Conservation (phyloP, 2,113 vertebrate genomes). For the Uria lomvia region DNA sequence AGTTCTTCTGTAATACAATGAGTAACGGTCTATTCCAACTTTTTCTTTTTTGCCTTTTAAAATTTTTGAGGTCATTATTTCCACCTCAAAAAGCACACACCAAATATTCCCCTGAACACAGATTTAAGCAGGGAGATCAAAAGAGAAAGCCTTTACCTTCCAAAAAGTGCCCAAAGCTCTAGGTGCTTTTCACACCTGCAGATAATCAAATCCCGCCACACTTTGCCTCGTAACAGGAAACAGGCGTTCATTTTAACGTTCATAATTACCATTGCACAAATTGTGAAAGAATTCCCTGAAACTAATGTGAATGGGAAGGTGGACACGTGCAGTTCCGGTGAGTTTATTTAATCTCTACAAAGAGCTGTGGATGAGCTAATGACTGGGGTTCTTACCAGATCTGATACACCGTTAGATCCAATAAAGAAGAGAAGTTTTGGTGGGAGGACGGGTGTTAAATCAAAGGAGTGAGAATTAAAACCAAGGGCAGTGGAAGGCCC, state of each 20-base stretch:
- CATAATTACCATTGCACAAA: not conserved
- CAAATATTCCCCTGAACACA: not conserved
- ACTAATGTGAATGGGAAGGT: not conserved
- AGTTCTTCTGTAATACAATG: not conserved
- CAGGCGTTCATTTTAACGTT: not conserved
- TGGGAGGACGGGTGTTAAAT: not conserved
- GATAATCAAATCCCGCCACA: not conserved
- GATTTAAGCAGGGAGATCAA: not conserved
- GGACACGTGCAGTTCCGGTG: accelerated
- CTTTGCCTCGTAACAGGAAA: not conserved
- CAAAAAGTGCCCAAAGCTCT: not conserved
- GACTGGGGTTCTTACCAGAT: not conserved
- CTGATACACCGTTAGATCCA: not conserved
- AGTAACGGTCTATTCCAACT: not conserved
- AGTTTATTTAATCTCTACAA: not conserved
- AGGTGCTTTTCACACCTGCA: not conserved
- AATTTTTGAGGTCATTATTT: not conserved
- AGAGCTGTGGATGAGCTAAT: not conserved
- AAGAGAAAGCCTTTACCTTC: not conserved
- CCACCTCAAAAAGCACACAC: not conserved
- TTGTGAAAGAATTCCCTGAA: not conserved
- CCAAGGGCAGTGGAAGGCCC: not conserved
- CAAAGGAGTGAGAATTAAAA: not conserved
- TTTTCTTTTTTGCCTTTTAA: not conserved
- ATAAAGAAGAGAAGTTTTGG: not conserved